Evolutionary conservation across 1,140 invertebrate species (phyloP), one percentile per base, ranked within the genome.

Genomic region (Bombus pascuorum): DNA sequence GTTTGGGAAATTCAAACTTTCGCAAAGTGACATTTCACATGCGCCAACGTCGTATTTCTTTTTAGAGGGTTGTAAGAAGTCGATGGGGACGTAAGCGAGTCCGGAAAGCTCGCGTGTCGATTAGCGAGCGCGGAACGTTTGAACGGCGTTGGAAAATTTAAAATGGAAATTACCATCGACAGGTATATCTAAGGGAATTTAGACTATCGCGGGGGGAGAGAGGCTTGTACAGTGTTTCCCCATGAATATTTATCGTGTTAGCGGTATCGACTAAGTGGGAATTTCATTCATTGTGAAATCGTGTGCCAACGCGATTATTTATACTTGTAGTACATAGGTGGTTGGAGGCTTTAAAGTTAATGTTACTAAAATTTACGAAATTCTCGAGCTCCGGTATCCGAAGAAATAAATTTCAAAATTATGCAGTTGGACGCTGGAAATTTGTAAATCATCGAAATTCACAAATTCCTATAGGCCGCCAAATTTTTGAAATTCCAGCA

Each of bases 241-340:
- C 4, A 81, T 81, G 79, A 81, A 81, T 81, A 81, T 81, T 81
- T 81, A 81, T 72, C 53, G 68, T 18, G 39, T 47, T 70, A 44
- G 65, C 5, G 12, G 44, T 28, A 37, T 15, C 8, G 59, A 25
- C 13, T 75, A 32, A 47, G 22, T 57, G 10, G 65, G 39, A 47
- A 68, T 68, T 78, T 79, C 76, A 37, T 57, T 76, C 74, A 12
- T 62, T 65, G 37, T 5, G 5, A 32, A 39, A 18, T 44, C 13
- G 71, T 32, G 68, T 15, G 59, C 59, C 47, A n/a, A 62, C 59
- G 59, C 10, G 59, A 62, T 62, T 62, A 62, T 62, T 62, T 62
- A n/a, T 28, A 28, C 57, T 62, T n/a, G 59, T 10, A 28, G 22
- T n/a, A 1, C 37, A 28, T 13, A 32, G 32, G n/a, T 12, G n/a